Evolutionary conservation across 2,113 vertebrate species (phyloP), one percentile per base, ranked within the genome.

Genomic region (Azemiops feae): DNA sequence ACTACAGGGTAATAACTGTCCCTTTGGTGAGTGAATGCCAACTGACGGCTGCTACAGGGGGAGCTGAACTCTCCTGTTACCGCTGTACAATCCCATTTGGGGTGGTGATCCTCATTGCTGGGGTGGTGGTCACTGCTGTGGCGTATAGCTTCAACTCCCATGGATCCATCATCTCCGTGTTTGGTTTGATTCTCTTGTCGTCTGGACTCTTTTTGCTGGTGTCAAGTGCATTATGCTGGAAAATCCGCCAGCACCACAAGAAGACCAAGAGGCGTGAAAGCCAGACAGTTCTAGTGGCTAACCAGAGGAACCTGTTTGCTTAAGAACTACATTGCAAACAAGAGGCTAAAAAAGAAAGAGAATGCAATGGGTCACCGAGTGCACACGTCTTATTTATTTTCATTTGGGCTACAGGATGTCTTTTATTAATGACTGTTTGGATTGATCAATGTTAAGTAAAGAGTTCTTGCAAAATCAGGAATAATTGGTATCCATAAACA

Each of bases 131-230:
- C 91, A 99, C 98, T 0, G 98, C 98, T 0, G 99, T 99, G 93
- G 99, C 99, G 0, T 99, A 99, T 97, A 99, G 98, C 97, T 99
- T 99, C 98, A 99, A 99, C 94, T 98, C 99, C 0, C 99, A 99
- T 0, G 99, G 99, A 10, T 99, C 99, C 52, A 98, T 98, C 97
- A 99, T 99, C 97, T 99, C 99, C 0, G 97, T 99, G 86, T 97
- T 99, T 0, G 99, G 99, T 60, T 97, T 99, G 96, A 98, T 98
- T 91, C 97, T 99, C 55, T 97, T 99, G 50, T 98, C 98, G 1
- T 96, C 96, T 0, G 99, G 98, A 94, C 97, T 99, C 7, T 96
- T 98, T 89, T 97, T 99, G 92, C 92, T 99, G 52, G 98, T 97
- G 1, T 98, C 98, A 94, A 99, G 99, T 0, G 97, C 97, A 0